Evolutionary conservation across 2,888 invertebrate genomes (phyloP).

Genomic region (Hirudinaria manillensis): DNA sequence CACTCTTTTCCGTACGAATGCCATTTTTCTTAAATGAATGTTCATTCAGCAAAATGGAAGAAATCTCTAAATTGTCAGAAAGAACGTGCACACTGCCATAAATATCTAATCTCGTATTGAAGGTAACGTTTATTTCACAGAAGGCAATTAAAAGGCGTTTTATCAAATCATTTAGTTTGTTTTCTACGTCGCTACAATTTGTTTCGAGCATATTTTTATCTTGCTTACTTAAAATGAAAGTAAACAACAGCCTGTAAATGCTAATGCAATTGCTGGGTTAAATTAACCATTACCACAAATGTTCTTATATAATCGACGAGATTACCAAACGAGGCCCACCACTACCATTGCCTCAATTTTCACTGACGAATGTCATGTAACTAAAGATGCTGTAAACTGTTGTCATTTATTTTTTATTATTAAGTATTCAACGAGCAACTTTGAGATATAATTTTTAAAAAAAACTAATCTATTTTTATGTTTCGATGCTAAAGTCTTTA

Average conservation of each 20-base stretch:
- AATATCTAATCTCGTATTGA: constrained; percentile 28
- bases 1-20: not conserved
- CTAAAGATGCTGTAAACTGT: too few species aligned
- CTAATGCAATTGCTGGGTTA: too few species aligned
- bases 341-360: too few species aligned
- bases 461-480: too few species aligned
- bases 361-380: too few species aligned
- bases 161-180: constrained; percentile 27
- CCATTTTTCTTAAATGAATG: constrained; percentile 22
- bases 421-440: too few species aligned
- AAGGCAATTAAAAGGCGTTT: constrained; percentile 32
- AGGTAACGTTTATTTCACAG: constrained; percentile 32
- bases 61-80: constrained; percentile 30
- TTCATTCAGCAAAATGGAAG: constrained; percentile 32
- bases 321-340: too few species aligned
- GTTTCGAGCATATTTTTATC: constrained; percentile 3
- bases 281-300: too few species aligned
- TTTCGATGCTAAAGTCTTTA: too few species aligned
- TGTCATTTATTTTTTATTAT: too few species aligned
- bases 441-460: too few species aligned
- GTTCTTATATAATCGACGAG: too few species aligned
- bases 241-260: constrained; percentile 5
- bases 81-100: constrained; percentile 33
- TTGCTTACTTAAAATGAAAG: constrained; percentile 1
- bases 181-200: not conserved